Conservation (phyloP, 2,888 invertebrate genomes). For the Formica aserva region DNA sequence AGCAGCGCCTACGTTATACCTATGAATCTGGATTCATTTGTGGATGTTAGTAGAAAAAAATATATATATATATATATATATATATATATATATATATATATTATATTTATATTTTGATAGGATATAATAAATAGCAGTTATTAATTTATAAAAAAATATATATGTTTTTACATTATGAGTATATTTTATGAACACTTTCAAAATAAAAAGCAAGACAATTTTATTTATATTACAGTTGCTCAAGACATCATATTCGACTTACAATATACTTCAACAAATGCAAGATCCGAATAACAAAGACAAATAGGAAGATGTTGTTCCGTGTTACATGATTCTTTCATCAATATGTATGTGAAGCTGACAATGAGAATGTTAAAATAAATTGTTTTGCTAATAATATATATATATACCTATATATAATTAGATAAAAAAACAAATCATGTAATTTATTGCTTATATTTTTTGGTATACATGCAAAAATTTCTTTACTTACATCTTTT, state of each 20-base stretch:
- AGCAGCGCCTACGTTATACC: slow-evolving; percentile 63
- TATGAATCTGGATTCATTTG: slow-evolving; percentile 68
- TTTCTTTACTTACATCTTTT: not conserved
- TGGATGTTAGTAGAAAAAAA: slow-evolving; percentile 61
- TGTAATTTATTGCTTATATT: not conserved
- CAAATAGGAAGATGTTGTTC: not conserved
- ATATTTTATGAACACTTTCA: not conserved
- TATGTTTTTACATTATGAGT: not conserved
- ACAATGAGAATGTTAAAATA: not conserved
- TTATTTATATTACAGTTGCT: slow-evolving; percentile 63
- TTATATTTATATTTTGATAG: not conserved
- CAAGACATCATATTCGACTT: slow-evolving; percentile 72
- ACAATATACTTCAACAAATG: slow-evolving; percentile 66
- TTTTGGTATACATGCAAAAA: not conserved
- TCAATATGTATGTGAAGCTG: not conserved
- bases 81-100: no score
- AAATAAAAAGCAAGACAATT: not conserved
- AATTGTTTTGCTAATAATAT: not conserved
- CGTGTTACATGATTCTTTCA: not conserved
- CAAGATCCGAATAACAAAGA: slow-evolving; percentile 10
- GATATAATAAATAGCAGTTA: not conserved
- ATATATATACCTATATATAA: no score
- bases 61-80: not conserved
- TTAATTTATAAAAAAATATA: no score
- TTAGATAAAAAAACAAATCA: not conserved